These are phyloP conservation scores for Synanthedon vespiformis DNA, from an alignment of 2,888 invertebrate genomes.

Conservation along the genomic window DNA sequence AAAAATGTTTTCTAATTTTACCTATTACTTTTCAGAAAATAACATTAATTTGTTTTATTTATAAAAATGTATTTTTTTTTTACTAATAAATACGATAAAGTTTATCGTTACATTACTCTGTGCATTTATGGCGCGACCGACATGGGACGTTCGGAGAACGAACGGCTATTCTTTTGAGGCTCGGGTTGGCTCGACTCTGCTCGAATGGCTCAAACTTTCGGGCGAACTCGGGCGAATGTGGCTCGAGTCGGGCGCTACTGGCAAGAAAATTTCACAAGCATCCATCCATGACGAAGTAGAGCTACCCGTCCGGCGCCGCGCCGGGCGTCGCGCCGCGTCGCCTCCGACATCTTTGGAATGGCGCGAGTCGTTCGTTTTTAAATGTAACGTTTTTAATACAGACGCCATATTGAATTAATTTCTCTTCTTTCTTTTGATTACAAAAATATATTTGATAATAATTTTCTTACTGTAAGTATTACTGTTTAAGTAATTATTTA, in stretches of 20 bases:
- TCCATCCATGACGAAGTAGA: constrained; percentile 33
- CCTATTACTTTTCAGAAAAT: not conserved
- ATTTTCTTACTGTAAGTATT: not conserved
- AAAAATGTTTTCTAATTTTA: not conserved
- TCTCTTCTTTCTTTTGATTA: not conserved
- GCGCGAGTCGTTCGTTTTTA: constrained; percentile 20
- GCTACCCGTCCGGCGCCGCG: constrained; percentile 14
- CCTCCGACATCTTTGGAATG: constrained; percentile 17
- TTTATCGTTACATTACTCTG: constrained; percentile 6
- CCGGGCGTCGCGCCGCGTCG: constrained; percentile 9
- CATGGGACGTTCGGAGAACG: constrained; percentile 12
- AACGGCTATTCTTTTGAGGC: constrained; percentile 16
- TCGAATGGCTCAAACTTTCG: constrained; percentile 11
- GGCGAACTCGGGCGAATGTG: constrained; percentile 11
- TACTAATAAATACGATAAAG: not conserved
- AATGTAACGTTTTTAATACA: constrained; percentile 6
- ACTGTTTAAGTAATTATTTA: too few species aligned
- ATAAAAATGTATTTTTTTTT: not conserved
- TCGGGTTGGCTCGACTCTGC: constrained; percentile 15
- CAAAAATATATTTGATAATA: not conserved
- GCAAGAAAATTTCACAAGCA: constrained; percentile 40
- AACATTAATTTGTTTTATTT: not conserved
- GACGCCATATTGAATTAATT: not conserved
- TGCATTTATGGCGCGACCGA: constrained; percentile 12
- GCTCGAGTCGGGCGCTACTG: constrained; percentile 9